Conservation (phyloP, 2,888 invertebrate genomes). For the Hemithea aestivaria region DNA sequence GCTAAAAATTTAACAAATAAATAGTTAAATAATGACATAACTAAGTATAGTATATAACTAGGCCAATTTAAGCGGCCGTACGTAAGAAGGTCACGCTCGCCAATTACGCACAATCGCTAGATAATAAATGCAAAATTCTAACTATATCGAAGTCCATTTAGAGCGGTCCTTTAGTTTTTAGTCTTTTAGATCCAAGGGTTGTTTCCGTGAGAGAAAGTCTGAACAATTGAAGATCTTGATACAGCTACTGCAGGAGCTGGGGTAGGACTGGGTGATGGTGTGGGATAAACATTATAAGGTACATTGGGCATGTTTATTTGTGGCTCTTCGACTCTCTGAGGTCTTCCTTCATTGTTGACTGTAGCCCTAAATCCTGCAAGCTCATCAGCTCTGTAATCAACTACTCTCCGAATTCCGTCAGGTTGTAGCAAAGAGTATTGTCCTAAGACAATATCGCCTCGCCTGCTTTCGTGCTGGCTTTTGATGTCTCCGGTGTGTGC, state of each 20-base stretch:
- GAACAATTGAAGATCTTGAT: constrained; percentile 54
- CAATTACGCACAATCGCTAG: constrained; percentile 46
- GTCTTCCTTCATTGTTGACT: constrained; percentile 59
- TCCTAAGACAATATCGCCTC: constrained; percentile 73
- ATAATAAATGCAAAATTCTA: constrained; percentile 53
- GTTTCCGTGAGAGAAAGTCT: constrained; percentile 42
- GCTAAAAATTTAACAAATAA: constrained; percentile 29
- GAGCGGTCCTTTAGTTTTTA: constrained; percentile 17
- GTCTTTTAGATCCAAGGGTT: constrained; percentile 54
- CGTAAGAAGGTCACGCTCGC: constrained; percentile 47
- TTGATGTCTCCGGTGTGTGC: constrained; percentile 75
- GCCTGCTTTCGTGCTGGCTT: constrained; percentile 71
- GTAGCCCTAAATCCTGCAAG: constrained; percentile 75
- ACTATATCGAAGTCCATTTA: constrained; percentile 36
- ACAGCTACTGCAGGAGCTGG: constrained; percentile 46
- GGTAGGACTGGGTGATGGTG: constrained; percentile 33
- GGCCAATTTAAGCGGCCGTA: constrained; percentile 44
- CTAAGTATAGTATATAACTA: constrained; percentile 30
- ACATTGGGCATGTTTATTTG: constrained; percentile 16
- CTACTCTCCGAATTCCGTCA: constrained; percentile 75
- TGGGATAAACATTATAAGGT: constrained; percentile 27
- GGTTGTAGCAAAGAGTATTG: constrained; percentile 76
- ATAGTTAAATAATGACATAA: constrained; percentile 31
- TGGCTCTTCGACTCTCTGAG: constrained; percentile 9
- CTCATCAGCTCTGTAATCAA: constrained; percentile 77